These are phyloP conservation scores for Galago senegalensis DNA, from an alignment of 2,797 vertebrate genomes.

Conservation along the genomic window DNA sequence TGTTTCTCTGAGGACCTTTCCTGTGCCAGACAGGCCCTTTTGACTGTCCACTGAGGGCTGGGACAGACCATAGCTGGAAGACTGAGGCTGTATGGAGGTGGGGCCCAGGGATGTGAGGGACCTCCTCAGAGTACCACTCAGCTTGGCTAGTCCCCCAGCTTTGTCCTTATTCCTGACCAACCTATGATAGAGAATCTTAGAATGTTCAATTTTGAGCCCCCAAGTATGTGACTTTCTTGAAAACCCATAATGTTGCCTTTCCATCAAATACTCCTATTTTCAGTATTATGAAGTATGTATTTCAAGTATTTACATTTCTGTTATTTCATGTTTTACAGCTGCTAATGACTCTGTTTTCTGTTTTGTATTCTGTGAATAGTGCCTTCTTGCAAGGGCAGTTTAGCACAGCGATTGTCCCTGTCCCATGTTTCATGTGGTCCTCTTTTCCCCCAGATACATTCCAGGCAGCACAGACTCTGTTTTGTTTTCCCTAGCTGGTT, in stretches of 20 bases:
- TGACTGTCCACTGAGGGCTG: not conserved
- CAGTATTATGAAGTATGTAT: not conserved
- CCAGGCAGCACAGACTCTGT: not conserved
- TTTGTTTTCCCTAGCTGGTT: not conserved
- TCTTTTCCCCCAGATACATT: not conserved
- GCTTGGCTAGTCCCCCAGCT: not conserved
- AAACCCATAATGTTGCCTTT: not conserved
- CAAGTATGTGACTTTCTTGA: not conserved
- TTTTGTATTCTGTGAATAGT: not conserved
- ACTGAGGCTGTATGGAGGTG: not conserved
- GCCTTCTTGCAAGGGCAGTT: not conserved
- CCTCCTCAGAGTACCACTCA: not conserved
- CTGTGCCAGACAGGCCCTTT: not conserved
- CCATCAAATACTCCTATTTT: not conserved
- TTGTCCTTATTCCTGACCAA: not conserved
- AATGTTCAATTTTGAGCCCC: not conserved
- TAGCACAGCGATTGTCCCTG: not conserved
- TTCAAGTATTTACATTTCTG: not conserved
- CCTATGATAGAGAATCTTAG: not conserved
- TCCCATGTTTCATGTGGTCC: not conserved
- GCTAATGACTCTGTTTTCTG: not conserved
- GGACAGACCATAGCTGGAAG: not conserved
- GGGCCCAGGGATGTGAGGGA: not conserved
- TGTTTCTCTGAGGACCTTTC: not conserved
- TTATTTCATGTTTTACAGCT: not conserved